Evolutionary conservation across 1,140 invertebrate genomes (phyloP), one percentile per base, ranked within the genome.

Genomic region (Ditylenchus dipsaci): DNA sequence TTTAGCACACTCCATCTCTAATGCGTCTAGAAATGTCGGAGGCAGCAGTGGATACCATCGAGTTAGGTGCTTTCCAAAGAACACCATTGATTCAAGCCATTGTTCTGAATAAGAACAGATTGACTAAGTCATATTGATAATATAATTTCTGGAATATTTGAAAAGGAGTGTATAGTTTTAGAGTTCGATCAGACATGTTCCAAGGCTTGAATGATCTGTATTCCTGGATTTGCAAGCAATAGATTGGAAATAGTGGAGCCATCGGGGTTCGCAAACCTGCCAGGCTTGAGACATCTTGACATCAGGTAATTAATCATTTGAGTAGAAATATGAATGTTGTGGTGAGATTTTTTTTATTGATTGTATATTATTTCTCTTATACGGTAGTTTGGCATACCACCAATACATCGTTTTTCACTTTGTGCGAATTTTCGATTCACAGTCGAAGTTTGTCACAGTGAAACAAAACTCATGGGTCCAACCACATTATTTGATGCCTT

Each of bases 21-120:
- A 83, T 82, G 62, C 77, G 80, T 30, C 71, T 82, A 62, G 80
- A 82, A 65, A 82, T 82, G 80, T 78, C 75, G 5, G 80, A 82
- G 69, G 75, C 78, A 15, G 76, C 73, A 26, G 78, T 80, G n/a
- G 73, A 80, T 27, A 75, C 73, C 0, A 82, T 82, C 45, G 79
- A 82, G 57, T 70, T 66, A 66, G 80, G 81, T 23, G 81, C 79
- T 33, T 82, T 82, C 67, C 82, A 83, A 65, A 65, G 69, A 53
- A 80, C 76, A 60, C 79, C 77, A 29, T 63, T 78, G 27, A 81
- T 82, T 58, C 81, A 82, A 72, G 81, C 80, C 11, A 82, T 82
- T 65, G 80, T 82, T 42, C 58, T 82, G 33, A 82, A 82, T 63
- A 82, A 82, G 59, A 82, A 82, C 71, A 65, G 80, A 69, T 66